Conservation (phyloP, 2,888 invertebrate genomes). For the Lypha dubia region DNA sequence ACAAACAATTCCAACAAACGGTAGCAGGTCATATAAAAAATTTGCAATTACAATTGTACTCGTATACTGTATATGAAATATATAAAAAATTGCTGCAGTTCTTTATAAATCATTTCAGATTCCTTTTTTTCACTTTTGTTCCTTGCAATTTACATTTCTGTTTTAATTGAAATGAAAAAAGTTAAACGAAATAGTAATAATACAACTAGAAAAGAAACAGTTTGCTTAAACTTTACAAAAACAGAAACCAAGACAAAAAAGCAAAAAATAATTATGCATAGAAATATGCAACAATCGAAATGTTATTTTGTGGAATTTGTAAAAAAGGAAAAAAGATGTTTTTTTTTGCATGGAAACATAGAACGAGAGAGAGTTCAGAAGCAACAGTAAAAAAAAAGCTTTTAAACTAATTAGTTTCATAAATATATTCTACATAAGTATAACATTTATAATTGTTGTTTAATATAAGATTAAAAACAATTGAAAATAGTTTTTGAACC, state of each 20-base stretch:
- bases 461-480: slow-evolving; percentile 56
- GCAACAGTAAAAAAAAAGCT: slow-evolving; percentile 15
- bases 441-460: slow-evolving; percentile 58
- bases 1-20: not conserved
- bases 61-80: slow-evolving; percentile 1
- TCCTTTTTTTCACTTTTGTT: not conserved
- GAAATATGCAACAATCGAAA: slow-evolving; percentile 49
- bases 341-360: not conserved
- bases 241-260: slow-evolving; percentile 26
- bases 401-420: slow-evolving; percentile 64
- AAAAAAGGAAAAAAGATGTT: slow-evolving; percentile 15
- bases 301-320: slow-evolving; percentile 42
- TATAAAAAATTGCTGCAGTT: slow-evolving; percentile 20
- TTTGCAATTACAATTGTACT: slow-evolving; percentile 2
- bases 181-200: slow-evolving; percentile 9
- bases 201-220: slow-evolving; percentile 5
- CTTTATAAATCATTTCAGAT: slow-evolving; percentile 31
- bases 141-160: slow-evolving; percentile 41
- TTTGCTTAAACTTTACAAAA: slow-evolving; percentile 41
- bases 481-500: slow-evolving; percentile 3
- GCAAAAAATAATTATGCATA: slow-evolving; percentile 34
- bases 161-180: slow-evolving; percentile 29
- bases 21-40: not conserved
- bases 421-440: slow-evolving; percentile 54
- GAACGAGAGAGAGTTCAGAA: not conserved